Evolutionary conservation across 2,113 vertebrate species (phyloP).

Genomic region (Catagonus wagneri): DNA sequence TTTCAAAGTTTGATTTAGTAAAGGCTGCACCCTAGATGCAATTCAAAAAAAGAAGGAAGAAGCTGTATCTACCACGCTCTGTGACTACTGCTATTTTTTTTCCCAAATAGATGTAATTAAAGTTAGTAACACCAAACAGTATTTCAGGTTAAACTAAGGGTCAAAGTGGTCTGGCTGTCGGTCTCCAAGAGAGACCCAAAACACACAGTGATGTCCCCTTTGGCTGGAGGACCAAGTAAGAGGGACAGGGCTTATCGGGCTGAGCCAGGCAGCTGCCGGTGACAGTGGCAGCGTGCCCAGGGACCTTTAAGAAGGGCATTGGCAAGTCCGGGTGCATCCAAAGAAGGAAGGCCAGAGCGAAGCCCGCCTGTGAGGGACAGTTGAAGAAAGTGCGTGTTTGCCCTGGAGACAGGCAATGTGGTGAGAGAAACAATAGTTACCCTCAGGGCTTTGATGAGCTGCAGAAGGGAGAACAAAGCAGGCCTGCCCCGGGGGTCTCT

Average conservation of each 20-base stretch:
- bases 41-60: not conserved
- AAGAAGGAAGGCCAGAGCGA: not conserved
- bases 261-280: not conserved
- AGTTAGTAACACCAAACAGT: not conserved
- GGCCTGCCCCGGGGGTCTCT: not conserved
- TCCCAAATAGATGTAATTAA: not conserved
- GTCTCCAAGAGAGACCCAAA: not conserved
- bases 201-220: not conserved
- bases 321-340: not conserved
- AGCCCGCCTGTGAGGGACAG: not conserved
- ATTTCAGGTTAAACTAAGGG: not conserved
- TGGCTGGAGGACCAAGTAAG: not conserved
- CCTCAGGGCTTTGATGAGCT: not conserved
- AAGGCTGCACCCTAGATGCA: not conserved
- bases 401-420: not conserved
- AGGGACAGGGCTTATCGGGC: not conserved
- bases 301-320: not conserved
- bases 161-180: not conserved
- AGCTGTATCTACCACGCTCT: not conserved
- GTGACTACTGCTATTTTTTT: not conserved
- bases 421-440: not conserved
- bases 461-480: not conserved
- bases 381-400: not conserved
- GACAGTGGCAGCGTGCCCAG: not conserved
- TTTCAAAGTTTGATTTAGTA: conserved; percentile 12